A percentile compares a stretch with the other conserved stretches of the same genome.
Conservation (phyloP, 2,113 vertebrate genomes). For the Excalfactoria chinensis region DNA sequence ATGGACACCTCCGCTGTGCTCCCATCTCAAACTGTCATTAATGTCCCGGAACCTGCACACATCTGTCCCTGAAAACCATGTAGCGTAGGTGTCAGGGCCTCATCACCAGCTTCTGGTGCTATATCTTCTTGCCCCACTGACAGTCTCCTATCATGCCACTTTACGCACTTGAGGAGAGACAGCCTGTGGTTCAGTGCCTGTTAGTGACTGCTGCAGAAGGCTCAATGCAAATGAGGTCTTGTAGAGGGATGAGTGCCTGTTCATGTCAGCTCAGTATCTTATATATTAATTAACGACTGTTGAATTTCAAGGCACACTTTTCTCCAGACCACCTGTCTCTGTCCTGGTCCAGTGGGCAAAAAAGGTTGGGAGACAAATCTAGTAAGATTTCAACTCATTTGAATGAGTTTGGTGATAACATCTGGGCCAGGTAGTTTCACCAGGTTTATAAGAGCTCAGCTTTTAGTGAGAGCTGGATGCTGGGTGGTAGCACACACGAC, state of each 20-base stretch:
- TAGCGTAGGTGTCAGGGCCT: not conserved
- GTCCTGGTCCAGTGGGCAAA: not conserved
- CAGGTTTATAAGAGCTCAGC: not conserved
- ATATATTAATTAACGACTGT: not conserved
- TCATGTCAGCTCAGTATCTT: not conserved
- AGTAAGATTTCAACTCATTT: not conserved
- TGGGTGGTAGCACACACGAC: fast-evolving
- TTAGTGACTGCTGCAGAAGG: not conserved
- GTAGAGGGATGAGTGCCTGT: not conserved
- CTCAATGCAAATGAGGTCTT: not conserved
- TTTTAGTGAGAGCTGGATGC: fast-evolving
- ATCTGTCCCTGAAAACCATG: not conserved
- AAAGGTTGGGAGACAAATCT: too few species aligned
- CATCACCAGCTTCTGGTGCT: not conserved
- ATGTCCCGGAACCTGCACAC: too few species aligned
- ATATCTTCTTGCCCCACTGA: not conserved
- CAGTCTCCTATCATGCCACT: fast-evolving
- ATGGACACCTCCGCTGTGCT: not conserved
- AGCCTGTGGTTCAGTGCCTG: not conserved
- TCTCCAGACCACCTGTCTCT: not conserved
- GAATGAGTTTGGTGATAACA: not conserved
- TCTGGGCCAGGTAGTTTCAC: not conserved
- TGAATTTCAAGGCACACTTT: not conserved
- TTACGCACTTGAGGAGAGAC: fast-evolving
- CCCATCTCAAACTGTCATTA: not conserved